A percentile compares a stretch with the other conserved stretches of the same genome.
phyloP scores from a whole-genome alignment of 2,888 invertebrate species.

The Abrostola triplasia region DNA sequence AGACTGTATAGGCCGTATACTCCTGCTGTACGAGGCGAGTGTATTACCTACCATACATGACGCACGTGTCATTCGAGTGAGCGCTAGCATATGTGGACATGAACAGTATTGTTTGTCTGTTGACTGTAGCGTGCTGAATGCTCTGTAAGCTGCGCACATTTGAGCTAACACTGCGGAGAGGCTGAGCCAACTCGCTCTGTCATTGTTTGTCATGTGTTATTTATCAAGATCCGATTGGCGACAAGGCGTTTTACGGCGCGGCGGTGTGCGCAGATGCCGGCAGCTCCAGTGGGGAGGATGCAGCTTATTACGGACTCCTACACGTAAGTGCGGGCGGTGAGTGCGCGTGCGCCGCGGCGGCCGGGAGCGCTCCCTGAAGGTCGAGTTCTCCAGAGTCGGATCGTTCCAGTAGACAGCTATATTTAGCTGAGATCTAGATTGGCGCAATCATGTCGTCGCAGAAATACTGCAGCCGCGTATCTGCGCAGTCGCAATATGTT shows the following conservation, averaged over 20 bases:
- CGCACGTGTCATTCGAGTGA: no score
- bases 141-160: not conserved
- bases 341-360: not conserved
- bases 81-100: no score
- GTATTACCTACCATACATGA: no score
- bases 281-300: not conserved
- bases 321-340: no score
- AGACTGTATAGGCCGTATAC: no score
- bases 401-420: conserved; percentile 22
- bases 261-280: no score
- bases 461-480: not conserved
- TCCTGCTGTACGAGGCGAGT: no score
- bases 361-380: conserved; percentile 12
- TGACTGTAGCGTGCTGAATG: not conserved
- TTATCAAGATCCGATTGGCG: no score
- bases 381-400: conserved; percentile 8
- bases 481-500: no score
- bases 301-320: not conserved
- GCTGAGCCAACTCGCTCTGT: not conserved
- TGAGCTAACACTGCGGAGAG: not conserved
- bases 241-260: no score
- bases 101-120: no score
- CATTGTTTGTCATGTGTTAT: not conserved
- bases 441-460: conserved; percentile 1
- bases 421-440: conserved; percentile 27